These are phyloP conservation scores for Drosophila nr. fundita DNA, from an alignment of 2,888 invertebrate genomes.

Conservation along the genomic window DNA sequence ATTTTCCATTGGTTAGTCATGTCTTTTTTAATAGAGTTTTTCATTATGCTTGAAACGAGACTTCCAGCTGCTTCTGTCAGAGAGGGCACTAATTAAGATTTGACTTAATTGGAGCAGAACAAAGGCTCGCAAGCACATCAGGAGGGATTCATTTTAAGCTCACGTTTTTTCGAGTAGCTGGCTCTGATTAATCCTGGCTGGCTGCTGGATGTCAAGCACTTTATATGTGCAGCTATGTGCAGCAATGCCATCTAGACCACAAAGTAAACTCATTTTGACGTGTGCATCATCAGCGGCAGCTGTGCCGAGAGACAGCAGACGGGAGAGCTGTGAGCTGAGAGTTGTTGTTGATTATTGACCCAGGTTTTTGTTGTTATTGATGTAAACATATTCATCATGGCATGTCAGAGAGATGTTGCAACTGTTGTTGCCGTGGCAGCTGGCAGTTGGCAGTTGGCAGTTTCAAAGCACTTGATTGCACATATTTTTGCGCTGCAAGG, in stretches of 20 bases:
- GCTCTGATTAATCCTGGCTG: slow-evolving; percentile 38
- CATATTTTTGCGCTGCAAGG: slow-evolving; percentile 49
- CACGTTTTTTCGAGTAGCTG: slow-evolving; percentile 8
- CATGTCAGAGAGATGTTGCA: slow-evolving; percentile 25
- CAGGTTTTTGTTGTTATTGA: slow-evolving; percentile 68
- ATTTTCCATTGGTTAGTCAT: neutral
- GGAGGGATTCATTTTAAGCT: neutral
- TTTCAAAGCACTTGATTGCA: slow-evolving; percentile 70
- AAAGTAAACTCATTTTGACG: slow-evolving; percentile 73
- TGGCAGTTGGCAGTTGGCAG: slow-evolving; percentile 48
- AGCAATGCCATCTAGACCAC: slow-evolving; percentile 57
- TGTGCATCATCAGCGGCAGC: slow-evolving; percentile 49
- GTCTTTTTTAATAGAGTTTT: neutral
- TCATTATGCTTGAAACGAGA: neutral
- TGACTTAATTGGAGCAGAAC: slow-evolving; percentile 7
- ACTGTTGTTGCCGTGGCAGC: slow-evolving; percentile 51
- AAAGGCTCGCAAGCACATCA: neutral
- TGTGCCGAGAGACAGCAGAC: slow-evolving; percentile 4
- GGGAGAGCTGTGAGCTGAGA: slow-evolving; percentile 6
- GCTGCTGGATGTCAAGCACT: slow-evolving; percentile 42
- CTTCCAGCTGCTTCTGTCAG: neutral
- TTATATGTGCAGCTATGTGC: slow-evolving; percentile 4
- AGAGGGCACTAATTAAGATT: slow-evolving; percentile 7
- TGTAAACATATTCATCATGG: slow-evolving; percentile 74
- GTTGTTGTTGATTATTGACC: slow-evolving; percentile 66